A percentile compares a stretch with the other conserved stretches of the same genome.
These are phyloP conservation scores for Acipenser oxyrinchus DNA, from an alignment of 2,797 vertebrate genomes.

Conservation along the genomic window DNA sequence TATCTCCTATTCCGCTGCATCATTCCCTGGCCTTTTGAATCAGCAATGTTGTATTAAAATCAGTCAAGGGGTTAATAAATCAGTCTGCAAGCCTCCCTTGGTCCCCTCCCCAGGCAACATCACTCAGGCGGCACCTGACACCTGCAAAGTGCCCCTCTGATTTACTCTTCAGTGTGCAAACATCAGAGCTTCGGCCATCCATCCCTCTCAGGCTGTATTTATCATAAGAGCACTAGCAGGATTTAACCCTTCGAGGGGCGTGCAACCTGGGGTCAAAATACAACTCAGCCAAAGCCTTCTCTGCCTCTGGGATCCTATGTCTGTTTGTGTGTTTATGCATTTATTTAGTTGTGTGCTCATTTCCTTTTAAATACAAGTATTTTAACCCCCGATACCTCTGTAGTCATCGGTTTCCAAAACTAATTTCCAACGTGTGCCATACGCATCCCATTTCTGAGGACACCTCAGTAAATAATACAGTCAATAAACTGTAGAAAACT, in stretches of 20 bases:
- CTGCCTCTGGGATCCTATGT: too few relatives aligned
- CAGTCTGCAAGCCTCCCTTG: slow-evolving; percentile 26
- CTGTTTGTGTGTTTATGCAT: too few relatives aligned
- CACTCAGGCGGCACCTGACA: slow-evolving; percentile 37
- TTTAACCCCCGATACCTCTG: too few relatives aligned
- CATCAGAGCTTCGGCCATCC: not conserved
- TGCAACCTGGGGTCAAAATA: too few relatives aligned
- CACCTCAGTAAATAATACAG: too few relatives aligned
- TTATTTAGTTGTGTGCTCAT: too few relatives aligned
- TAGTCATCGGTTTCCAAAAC: too few relatives aligned
- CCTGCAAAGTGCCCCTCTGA: slow-evolving; percentile 26
- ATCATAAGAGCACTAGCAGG: slow-evolving; percentile 2
- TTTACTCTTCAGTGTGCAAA: slow-evolving; percentile 25
- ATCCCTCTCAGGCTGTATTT: slow-evolving; percentile 7
- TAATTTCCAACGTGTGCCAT: too few relatives aligned
- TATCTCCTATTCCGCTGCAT: not conserved
- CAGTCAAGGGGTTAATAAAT: slow-evolving; percentile 39
- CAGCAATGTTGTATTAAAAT: slow-evolving; percentile 32
- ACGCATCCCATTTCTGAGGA: too few relatives aligned
- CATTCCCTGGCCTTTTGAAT: slow-evolving; percentile 24
- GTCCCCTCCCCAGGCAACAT: slow-evolving; percentile 31
- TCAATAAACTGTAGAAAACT: too few relatives aligned
- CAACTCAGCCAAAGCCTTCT: too few relatives aligned
- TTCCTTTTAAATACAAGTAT: too few relatives aligned
- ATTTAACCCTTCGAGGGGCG: not conserved